A percentile compares a stretch with the other conserved stretches of the same genome.
phyloP scores from a whole-genome alignment of 2,113 vertebrate species.

The Anhinga rufa region DNA sequence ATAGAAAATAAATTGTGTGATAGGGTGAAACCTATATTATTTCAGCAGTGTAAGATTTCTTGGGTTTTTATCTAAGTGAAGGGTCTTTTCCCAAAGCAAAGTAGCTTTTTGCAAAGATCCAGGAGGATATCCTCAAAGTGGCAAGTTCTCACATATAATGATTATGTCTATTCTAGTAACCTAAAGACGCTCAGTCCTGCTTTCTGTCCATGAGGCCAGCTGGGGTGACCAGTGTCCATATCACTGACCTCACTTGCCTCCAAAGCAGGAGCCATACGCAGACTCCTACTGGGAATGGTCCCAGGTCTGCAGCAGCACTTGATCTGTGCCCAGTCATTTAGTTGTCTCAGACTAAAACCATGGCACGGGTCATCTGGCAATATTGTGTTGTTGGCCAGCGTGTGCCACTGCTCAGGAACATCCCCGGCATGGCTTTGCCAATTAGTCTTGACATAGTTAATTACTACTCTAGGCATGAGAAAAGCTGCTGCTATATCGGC shows the following conservation, averaged over 20 bases:
- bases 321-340: not conserved
- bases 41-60: not conserved
- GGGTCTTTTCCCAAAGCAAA: not conserved
- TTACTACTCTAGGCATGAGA: not conserved
- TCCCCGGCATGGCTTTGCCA: not conserved
- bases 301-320: not conserved
- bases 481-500: not conserved
- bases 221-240: not conserved
- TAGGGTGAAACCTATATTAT: not conserved
- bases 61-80: not conserved
- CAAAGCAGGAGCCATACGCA: not conserved
- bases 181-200: not conserved
- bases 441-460: not conserved
- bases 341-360: not conserved
- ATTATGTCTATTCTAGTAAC: not conserved
- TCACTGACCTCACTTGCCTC: not conserved
- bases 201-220: not conserved
- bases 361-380: fast-evolving
- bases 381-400: not conserved
- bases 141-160: not conserved
- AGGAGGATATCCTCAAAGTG: not conserved
- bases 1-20: not conserved
- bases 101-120: not conserved
- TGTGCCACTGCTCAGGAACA: not conserved
- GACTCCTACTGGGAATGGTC: not conserved